Evolutionary conservation across 2,113 vertebrate species (phyloP).

Genomic region (Rhinopomastus cyanomelas): DNA sequence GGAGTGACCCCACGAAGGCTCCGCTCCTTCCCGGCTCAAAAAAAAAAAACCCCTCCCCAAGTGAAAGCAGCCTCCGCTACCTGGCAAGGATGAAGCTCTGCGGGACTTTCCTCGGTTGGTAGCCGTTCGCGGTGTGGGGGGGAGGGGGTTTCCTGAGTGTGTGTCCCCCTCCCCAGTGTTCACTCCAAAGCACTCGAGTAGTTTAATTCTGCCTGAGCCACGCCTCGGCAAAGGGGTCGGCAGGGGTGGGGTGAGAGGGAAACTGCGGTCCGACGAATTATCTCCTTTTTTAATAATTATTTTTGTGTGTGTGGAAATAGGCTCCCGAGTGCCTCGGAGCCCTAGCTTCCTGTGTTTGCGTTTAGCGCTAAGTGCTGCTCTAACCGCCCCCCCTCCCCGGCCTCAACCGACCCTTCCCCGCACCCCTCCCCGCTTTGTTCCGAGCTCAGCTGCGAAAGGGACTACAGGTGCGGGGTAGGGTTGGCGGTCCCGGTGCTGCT

Average conservation of each 20-base stretch:
- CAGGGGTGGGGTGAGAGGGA: background rate
- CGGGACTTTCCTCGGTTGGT: conserved; percentile 91
- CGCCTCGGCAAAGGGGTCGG: background rate
- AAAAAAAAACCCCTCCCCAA: background rate
- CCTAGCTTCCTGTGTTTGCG: background rate
- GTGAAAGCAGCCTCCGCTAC: background rate
- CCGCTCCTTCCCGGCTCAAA: background rate
- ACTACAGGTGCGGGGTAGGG: background rate
- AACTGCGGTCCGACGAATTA: background rate
- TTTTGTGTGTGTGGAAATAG: background rate
- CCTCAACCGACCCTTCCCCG: no score
- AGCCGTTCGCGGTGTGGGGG: background rate
- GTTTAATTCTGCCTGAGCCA: background rate
- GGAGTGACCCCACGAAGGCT: conserved; percentile 70
- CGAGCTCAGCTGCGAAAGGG: background rate
- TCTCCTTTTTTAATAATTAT: background rate
- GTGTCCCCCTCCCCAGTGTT: background rate
- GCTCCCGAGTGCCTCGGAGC: rapidly evolving
- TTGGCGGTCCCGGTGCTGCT: background rate
- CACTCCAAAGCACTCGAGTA: background rate
- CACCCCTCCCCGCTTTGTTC: background rate
- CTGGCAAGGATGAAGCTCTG: conserved; percentile 89
- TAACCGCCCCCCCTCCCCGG: no score
- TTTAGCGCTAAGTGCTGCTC: background rate
- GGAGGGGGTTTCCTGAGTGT: rapidly evolving